Base-by-base conservation (phyloP, 1,140 invertebrate genomes). In the Drosophila tsacasi region DNA sequence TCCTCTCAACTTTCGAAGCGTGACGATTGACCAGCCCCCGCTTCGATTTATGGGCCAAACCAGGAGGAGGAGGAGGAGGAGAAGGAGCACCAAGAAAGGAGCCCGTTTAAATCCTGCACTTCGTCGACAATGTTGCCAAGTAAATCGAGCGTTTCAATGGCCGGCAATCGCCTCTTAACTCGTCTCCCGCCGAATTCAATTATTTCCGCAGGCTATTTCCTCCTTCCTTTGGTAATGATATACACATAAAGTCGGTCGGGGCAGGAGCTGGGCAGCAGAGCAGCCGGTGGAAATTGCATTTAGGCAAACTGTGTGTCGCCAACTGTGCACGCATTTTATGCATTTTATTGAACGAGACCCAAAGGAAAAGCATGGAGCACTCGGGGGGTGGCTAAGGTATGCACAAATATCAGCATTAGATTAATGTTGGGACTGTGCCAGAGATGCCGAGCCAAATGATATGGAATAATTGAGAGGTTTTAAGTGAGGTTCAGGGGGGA, bases 271-370 rank as follows among this genome's bases (percentile, higher is more conserved):
- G 12, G 62, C 9, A 27, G 6, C 17, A 17, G 7, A 15, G 50
- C 23, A 68, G 50, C 40, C 15, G 27, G 23, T 59, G 61, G 67
- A 89, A 87, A 87, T 87, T 87, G 84, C 85, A 87, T 87, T 87
- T 84, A 75, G 84, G 65, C 81, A 89, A 65, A 52, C 76, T 50
- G 76, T 50, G 76, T 35, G 81, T 63, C 73, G 60, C 77, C 84
- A 87, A 89, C 85, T 84, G 85, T 83, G 73, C 62, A 89, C 76
- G 84, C 85, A 89, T 89, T 90, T 87, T 89, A 75, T 87, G 84
- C 76, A 59, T 78, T 69, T 59, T 50, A 64, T 61, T 84, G 58
- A 35, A 55, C 37, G 25, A 8, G 44, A 5, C 17, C 40, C 32
- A 37, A 52, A 27, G 49, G 78, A 62, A 54, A 65, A 61, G n/a